phyloP scores from a whole-genome alignment of 2,888 invertebrate species.

The Ferdinandea cuprea region DNA sequence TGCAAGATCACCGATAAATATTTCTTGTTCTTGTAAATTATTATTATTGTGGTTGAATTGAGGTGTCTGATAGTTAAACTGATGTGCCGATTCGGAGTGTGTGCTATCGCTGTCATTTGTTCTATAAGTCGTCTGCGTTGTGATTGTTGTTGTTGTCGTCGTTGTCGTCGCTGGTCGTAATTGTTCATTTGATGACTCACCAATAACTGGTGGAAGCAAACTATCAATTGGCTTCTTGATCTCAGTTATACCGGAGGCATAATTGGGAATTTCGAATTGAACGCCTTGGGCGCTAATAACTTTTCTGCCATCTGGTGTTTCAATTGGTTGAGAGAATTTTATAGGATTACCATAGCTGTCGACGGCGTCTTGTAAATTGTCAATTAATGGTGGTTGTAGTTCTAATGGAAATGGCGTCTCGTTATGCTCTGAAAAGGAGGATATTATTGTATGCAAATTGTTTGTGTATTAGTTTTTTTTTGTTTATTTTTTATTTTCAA shows the following conservation, averaged over 20 bases:
- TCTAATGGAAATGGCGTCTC: conserved; percentile 82
- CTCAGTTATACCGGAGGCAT: conserved; percentile 83
- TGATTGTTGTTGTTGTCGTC: conserved; percentile 36
- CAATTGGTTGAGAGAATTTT: conserved; percentile 79
- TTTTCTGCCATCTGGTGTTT: conserved; percentile 81
- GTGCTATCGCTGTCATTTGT: conserved; percentile 46
- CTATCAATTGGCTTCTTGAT: conserved; percentile 81
- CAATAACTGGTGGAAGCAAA: conserved; percentile 82
- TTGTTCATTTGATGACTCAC: conserved; percentile 79
- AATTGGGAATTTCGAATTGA: conserved; percentile 82
- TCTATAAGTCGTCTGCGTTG: background rate
- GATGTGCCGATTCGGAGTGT: conserved; percentile 56
- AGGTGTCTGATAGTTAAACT: conserved; percentile 43
- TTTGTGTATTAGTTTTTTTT: background rate
- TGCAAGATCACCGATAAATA: conserved; percentile 60
- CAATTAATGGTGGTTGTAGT: conserved; percentile 80
- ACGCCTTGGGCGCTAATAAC: conserved; percentile 81
- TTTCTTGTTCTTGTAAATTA: conserved; percentile 44
- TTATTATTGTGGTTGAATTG: conserved; percentile 47
- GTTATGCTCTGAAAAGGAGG: conserved; percentile 80
- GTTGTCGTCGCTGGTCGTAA: conserved; percentile 31
- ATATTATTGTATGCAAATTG: conserved; percentile 39
- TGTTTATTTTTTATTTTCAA: background rate
- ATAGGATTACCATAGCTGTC: conserved; percentile 83
- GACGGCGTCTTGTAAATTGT: conserved; percentile 76